phyloP scores from a whole-genome alignment of 2,888 invertebrate species.

The Tenthredo mesomela region DNA sequence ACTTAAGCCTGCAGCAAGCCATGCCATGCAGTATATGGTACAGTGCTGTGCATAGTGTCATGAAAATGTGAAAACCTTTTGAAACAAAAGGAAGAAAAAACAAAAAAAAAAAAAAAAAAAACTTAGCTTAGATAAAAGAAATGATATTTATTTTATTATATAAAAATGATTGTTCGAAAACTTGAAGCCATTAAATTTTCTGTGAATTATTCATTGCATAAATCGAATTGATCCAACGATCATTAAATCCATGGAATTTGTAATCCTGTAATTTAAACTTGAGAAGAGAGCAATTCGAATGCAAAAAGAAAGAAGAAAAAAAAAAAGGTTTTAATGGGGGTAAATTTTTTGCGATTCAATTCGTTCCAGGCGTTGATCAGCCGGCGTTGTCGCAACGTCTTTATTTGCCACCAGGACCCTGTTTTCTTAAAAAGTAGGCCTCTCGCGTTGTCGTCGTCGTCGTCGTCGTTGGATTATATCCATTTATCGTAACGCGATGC shows the following conservation, averaged over 20 bases:
- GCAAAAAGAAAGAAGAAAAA: not conserved
- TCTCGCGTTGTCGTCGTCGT: slow-evolving; percentile 63
- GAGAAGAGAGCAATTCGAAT: not conserved
- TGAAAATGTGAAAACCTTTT: slow-evolving; percentile 4
- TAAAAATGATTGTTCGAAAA: not conserved
- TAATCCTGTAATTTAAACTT: not conserved
- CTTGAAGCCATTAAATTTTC: not conserved
- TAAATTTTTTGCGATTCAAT: slow-evolving; percentile 58
- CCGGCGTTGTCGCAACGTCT: slow-evolving; percentile 66
- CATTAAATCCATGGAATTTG: not conserved
- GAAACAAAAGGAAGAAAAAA: not conserved
- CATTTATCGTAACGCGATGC: slow-evolving; percentile 50
- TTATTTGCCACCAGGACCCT: slow-evolving; percentile 62
- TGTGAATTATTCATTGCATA: not conserved
- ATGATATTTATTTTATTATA: not conserved
- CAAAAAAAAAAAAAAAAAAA: not conserved
- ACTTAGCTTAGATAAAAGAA: not conserved
- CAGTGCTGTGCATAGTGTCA: slow-evolving; percentile 3
- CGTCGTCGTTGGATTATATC: slow-evolving; percentile 57
- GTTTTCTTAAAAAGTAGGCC: slow-evolving; percentile 57
- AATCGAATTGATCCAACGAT: not conserved
- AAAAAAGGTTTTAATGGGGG: slow-evolving; percentile 59
- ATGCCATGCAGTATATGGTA: slow-evolving; percentile 6
- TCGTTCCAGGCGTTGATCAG: slow-evolving; percentile 65
- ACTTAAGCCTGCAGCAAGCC: slow-evolving; percentile 2